These are phyloP conservation scores for Diplazon laetatorius DNA, from an alignment of 2,888 invertebrate genomes.

Conservation along the genomic window DNA sequence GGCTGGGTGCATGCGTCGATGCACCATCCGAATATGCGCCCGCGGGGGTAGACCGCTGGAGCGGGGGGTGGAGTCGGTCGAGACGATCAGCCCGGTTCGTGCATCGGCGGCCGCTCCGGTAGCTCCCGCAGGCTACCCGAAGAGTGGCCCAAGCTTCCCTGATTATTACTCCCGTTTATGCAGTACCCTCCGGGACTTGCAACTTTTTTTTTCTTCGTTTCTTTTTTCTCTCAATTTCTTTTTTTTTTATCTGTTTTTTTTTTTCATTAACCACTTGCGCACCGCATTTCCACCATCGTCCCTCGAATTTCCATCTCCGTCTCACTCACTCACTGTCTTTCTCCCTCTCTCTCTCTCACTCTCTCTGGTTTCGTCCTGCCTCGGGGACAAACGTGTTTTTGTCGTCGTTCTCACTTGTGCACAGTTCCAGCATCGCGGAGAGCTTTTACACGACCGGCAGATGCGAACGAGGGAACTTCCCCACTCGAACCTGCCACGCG, in stretches of 20 bases:
- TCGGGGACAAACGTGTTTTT: slow-evolving; percentile 69
- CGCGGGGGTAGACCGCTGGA: slow-evolving; percentile 59
- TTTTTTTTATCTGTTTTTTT: neutral
- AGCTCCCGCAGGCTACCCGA: slow-evolving; percentile 43
- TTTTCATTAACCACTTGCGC: slow-evolving; percentile 40
- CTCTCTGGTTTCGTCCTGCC: slow-evolving; percentile 52
- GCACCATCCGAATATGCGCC: slow-evolving; percentile 58
- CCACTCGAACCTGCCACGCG: slow-evolving; percentile 42
- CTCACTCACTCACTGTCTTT: no score
- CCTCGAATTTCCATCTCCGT: slow-evolving; percentile 23
- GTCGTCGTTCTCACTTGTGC: slow-evolving; percentile 69
- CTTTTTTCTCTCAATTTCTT: no score
- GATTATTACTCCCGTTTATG: slow-evolving; percentile 69
- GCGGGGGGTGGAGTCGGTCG: slow-evolving; percentile 36
- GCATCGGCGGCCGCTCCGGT: slow-evolving; percentile 28
- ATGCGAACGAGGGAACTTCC: slow-evolving; percentile 48
- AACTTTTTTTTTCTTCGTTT: slow-evolving; percentile 43
- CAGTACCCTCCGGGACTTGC: slow-evolving; percentile 63
- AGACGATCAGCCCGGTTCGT: slow-evolving; percentile 20
- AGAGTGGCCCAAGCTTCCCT: slow-evolving; percentile 51
- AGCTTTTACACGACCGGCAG: slow-evolving; percentile 42
- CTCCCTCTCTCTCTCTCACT: no score
- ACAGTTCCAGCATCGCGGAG: slow-evolving; percentile 25
- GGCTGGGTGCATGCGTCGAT: slow-evolving; percentile 50
- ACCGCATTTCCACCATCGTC: slow-evolving; percentile 29